Evolutionary conservation across 2,888 invertebrate genomes (phyloP), one percentile per base, ranked within the genome.

Genomic region (Temnothorax unifasciatus): DNA sequence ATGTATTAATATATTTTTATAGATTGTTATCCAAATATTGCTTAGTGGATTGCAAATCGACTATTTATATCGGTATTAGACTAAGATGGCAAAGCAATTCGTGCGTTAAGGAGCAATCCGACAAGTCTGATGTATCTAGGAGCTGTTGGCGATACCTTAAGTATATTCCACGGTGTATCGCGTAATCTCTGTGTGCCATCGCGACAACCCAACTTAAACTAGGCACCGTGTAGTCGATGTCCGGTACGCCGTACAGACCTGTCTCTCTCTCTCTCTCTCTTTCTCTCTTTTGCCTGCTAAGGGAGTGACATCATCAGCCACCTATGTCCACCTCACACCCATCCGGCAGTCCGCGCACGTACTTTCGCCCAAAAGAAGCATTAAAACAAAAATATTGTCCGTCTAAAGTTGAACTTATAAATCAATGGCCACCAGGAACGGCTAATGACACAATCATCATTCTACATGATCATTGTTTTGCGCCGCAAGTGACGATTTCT

Each of bases 111-210:
- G 15, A 81, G 59, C 73, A 47, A 73, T 73, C 34, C 59, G 86
- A 87, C 87, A 86, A 93, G 91, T 91, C 89, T 89, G 91, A 92
- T 93, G 92, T 91, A 92, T 92, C 91, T 92, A 91, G 92, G 91
- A 92, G 92, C 90, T 87, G 88, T 90, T 91, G 91, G 91, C 90
- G 91, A 92, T 93, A 91, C 92, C 92, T 93, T 89, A 90, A 90
- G 91, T 91, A 92, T 91, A 92, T 90, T 90, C 87, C 91, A 88
- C 87, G 89, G 91, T 92, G 91, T 92, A 92, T 91, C 90, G 89
- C 89, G 88, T 90, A 92, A 93, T 93, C 93, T 93, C 92, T 93
- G 87, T 93, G 92, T 94, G 92, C 91, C 93, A 94, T 93, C 93
- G 91, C 93, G 91, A 92, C 92, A 91, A 91, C 91, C 90, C 91